Base-by-base conservation (phyloP, 2,797 vertebrate genomes). In the Brachymystax lenok region DNA sequence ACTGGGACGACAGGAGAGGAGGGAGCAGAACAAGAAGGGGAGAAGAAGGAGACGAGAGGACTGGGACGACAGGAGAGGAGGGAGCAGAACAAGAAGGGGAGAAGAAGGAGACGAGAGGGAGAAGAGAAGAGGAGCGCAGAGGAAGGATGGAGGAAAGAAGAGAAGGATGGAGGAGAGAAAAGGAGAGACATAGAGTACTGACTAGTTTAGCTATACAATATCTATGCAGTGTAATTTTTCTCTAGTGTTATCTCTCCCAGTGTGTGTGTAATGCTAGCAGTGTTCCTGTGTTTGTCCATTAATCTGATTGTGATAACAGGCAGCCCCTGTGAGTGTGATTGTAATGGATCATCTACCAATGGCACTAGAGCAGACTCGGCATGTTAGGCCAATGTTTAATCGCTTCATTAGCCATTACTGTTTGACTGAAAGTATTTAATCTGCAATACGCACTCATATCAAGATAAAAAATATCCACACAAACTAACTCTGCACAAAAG, bases 381-480 rank as follows among this genome's bases (percentile, higher is more conserved):
- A 71, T 59, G 77, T 86, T 87, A 88, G 82, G 81, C 77, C 74
- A 79, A 71, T 79, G 77, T 90, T 87, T 87, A 91, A 92, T 89
- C 80, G 77, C 80, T 79, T 86, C 82, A 81, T 85, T 85, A 84
- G 85, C 83, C 77, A 79, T 85, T 89, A 83, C 83, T 77, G 71
- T 76, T 74, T 76, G 69, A 86, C 73, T 71, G 76, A 75, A 77
- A 74, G 30, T 78, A 82, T 85, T 61, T 8, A 12, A 24, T 12
- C n/a, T 10, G n/a, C 59, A 21, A 61, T 24, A 61, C 59, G 8
- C 59, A 61, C 21, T 21, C 21, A 61, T 12, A 54, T 19, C 52
- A 61, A 61, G 21, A 61, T 10, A 7, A 61, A 24, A 10, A 2
- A 21, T 40, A 2, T 24, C 5, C 59, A 61, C 54, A n/a, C 59